phyloP scores from a whole-genome alignment of 2,888 invertebrate species.

The Deilephila elpenor region DNA sequence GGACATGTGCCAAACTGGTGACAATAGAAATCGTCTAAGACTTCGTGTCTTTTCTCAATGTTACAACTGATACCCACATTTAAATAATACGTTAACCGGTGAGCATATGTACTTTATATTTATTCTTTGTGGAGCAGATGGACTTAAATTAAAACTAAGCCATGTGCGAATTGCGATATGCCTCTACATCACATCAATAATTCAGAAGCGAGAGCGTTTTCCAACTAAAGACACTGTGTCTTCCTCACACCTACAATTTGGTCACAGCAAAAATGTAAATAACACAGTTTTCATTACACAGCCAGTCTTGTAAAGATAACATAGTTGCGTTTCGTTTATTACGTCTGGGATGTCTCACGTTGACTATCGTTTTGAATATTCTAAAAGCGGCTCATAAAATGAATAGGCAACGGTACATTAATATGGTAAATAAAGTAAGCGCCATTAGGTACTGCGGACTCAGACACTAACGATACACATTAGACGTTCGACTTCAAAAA shows the following conservation, averaged over 20 bases:
- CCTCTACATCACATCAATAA: conserved; percentile 38
- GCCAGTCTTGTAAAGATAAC: conserved; percentile 44
- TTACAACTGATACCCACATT: background rate
- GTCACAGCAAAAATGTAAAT: conserved; percentile 2
- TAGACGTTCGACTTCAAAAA: background rate
- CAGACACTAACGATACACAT: conserved; percentile 16
- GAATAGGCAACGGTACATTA: conserved; percentile 26
- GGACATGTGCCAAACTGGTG: too few relatives aligned
- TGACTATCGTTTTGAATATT: conserved; percentile 34
- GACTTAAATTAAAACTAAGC: conserved; percentile 65
- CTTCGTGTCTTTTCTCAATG: too few relatives aligned
- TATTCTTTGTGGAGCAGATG: conserved; percentile 41
- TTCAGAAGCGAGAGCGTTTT: conserved; percentile 44
- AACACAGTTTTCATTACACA: conserved; percentile 27
- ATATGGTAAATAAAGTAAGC: conserved; percentile 14
- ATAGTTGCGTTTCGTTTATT: conserved; percentile 58
- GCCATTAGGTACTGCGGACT: background rate
- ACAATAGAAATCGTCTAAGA: too few relatives aligned
- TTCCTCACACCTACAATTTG: background rate
- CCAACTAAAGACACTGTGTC: background rate
- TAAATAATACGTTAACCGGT: background rate
- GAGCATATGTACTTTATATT: conserved; percentile 31
- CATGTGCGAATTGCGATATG: conserved; percentile 49
- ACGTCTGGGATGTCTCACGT: conserved; percentile 41
- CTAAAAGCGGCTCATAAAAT: conserved; percentile 22